Evolutionary conservation across 2,113 vertebrate genomes (phyloP).

Genomic region (Pleuronectes platessa): DNA sequence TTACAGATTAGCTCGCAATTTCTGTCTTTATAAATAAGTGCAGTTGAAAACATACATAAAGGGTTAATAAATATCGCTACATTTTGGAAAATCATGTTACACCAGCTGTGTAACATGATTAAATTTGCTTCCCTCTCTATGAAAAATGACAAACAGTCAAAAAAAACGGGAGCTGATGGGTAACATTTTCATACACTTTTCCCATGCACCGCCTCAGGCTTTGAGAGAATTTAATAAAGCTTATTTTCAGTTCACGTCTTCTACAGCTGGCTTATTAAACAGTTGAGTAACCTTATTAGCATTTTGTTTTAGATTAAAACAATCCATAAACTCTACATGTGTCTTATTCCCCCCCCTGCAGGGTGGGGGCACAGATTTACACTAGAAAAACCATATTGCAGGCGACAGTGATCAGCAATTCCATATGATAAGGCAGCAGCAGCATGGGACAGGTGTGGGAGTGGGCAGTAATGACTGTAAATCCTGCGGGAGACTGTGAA

Average conservation of each 20-base stretch:
- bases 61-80: not conserved
- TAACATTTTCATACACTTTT: constrained; percentile 51
- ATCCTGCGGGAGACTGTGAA: not conserved
- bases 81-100: not conserved
- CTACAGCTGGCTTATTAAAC: constrained; percentile 74
- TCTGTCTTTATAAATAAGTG: not conserved
- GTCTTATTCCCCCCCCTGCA: constrained; percentile 8
- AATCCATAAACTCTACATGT: constrained; percentile 53
- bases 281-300: constrained; percentile 67
- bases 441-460: not conserved
- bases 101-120: not conserved
- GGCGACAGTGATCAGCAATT: constrained; percentile 12
- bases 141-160: constrained; percentile 46
- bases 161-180: constrained; percentile 43
- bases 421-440: not conserved
- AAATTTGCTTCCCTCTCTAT: constrained; percentile 24
- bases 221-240: constrained; percentile 62
- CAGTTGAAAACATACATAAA: not conserved
- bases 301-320: constrained; percentile 66
- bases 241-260: constrained; percentile 61
- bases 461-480: constrained; percentile 8
- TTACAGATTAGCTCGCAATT: no score
- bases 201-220: constrained; percentile 40
- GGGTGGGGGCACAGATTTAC: not conserved
- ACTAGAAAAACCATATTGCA: not conserved